phyloP scores from a whole-genome alignment of 2,797 vertebrate genomes.

The Taenioides sp. region DNA sequence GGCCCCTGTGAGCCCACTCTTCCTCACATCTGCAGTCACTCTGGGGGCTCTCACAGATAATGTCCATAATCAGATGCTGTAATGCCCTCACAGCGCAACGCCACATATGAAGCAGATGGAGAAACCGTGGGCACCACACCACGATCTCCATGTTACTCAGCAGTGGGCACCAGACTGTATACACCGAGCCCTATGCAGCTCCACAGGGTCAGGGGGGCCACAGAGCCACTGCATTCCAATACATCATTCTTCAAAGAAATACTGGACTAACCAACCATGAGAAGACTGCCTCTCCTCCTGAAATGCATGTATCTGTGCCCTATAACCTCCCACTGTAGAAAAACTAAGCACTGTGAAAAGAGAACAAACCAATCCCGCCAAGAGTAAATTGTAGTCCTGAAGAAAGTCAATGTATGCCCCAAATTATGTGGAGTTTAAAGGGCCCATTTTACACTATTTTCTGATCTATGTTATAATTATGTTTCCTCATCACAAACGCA shows the following conservation, averaged over 20 bases:
- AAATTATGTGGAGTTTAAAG: neutral
- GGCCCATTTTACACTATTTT: too few species aligned
- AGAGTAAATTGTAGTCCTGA: neutral
- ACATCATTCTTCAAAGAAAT: constrained; percentile 30
- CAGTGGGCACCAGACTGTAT: constrained; percentile 37
- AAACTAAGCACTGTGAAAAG: constrained; percentile 1
- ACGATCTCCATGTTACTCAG: constrained; percentile 51
- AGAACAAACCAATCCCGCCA: neutral
- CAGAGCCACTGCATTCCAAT: constrained; percentile 23
- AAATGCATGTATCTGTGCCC: constrained; percentile 25
- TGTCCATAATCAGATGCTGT: constrained; percentile 74
- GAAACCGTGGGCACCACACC: constrained; percentile 56
- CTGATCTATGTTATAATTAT: too few species aligned
- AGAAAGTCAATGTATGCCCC: neutral
- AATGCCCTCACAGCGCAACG: constrained; percentile 67
- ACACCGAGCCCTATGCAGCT: constrained; percentile 28
- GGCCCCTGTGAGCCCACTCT: constrained; percentile 27
- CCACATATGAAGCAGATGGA: constrained; percentile 74
- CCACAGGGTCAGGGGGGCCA: constrained; percentile 5
- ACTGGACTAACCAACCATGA: constrained; percentile 34
- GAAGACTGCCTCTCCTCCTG: constrained; percentile 25
- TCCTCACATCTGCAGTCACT: constrained; percentile 74
- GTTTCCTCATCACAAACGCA: too few species aligned
- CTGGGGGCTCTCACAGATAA: constrained; percentile 75
- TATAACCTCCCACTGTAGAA: constrained; percentile 23